phyloP scores from a whole-genome alignment of 2,888 invertebrate genomes.

The Agrenia bidenticulata region DNA sequence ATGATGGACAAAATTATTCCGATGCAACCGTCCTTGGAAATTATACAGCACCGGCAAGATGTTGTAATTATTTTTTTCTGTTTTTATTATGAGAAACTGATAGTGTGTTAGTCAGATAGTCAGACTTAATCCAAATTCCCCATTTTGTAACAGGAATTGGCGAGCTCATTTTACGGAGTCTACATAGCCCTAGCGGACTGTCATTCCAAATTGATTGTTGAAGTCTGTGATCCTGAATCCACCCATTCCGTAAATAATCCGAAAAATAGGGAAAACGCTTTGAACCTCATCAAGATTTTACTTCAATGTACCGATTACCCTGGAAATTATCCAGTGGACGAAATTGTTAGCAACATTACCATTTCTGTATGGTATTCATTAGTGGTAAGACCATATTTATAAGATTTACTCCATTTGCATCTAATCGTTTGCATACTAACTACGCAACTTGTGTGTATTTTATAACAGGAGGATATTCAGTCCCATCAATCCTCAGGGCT shows the following conservation, averaged over 20 bases:
- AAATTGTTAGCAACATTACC: slow-evolving; percentile 48
- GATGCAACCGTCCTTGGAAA: slow-evolving; percentile 42
- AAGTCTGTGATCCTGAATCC: slow-evolving; percentile 48
- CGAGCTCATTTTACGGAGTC: slow-evolving; percentile 50
- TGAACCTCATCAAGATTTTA: slow-evolving; percentile 44
- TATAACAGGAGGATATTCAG: slow-evolving; percentile 52
- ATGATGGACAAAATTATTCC: slow-evolving; percentile 48
- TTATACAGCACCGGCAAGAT: slow-evolving; percentile 43
- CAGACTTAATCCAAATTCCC: not conserved
- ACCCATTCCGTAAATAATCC: slow-evolving; percentile 36
- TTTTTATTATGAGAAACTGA: slow-evolving; percentile 10
- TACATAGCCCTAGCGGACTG: slow-evolving; percentile 49
- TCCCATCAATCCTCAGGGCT: slow-evolving; percentile 38
- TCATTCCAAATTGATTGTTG: slow-evolving; percentile 47
- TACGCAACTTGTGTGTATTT: slow-evolving; percentile 1
- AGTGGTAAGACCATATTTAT: slow-evolving; percentile 36
- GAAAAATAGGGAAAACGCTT: slow-evolving; percentile 41
- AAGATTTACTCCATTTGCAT: too few relatives aligned
- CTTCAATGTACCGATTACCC: slow-evolving; percentile 48
- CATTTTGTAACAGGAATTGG: slow-evolving; percentile 41
- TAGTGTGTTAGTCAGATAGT: not conserved
- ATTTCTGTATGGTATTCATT: slow-evolving; percentile 52
- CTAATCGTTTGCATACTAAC: not conserved
- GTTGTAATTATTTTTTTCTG: slow-evolving; percentile 32
- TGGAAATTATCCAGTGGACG: slow-evolving; percentile 49